Base-by-base conservation (phyloP, 1,140 invertebrate genomes). In the Gonatopus flavifemur region DNA sequence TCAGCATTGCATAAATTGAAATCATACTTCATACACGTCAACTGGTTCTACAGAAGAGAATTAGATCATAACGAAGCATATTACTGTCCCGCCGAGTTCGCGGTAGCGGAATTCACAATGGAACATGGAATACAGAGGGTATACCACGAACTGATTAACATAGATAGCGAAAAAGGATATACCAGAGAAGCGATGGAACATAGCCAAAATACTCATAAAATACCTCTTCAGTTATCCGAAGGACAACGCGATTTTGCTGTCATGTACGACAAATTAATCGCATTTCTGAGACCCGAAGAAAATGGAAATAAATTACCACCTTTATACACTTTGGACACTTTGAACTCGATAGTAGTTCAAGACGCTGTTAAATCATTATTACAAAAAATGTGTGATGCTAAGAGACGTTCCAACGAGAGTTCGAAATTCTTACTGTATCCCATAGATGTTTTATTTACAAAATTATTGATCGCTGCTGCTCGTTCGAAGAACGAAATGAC, bases 361-460 rank as follows among this genome's bases (percentile, higher is more conserved):
- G 4, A 3, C 12, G 5, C 15, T 18, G 49, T 57, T 1, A 20
- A 40, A 10, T 61, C 59, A 5, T 21, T 62, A 5, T 7, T 62
- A 3, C 0, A 7, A 9, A 46, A 13, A 39, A 15, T 62, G 28
- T 10, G 22, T 28, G 1, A 50, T 0, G 39, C 39, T 16, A 18
- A 19, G 3, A 0, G 47, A n/a, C n/a, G n/a, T n/a, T n/a, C n/a
- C n/a, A n/a, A n/a, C n/a, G n/a, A n/a, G n/a, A n/a, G n/a, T n/a
- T n/a, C n/a, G n/a, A 66, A 54, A 44, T 79, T 83, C 55, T 53
- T 64, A n/a, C 53, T 85, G 5, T 85, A 84, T 59, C 74, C 74
- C n/a, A 55, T 84, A 19, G 80, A 84, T 44, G 55, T 58, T 1
- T 43, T 85, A 8, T 81, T 84, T 45, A 72, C 59, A 32, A 57